Evolutionary conservation across 1,140 invertebrate species (phyloP).

Genomic region (Amphibalanus amphitrite): DNA sequence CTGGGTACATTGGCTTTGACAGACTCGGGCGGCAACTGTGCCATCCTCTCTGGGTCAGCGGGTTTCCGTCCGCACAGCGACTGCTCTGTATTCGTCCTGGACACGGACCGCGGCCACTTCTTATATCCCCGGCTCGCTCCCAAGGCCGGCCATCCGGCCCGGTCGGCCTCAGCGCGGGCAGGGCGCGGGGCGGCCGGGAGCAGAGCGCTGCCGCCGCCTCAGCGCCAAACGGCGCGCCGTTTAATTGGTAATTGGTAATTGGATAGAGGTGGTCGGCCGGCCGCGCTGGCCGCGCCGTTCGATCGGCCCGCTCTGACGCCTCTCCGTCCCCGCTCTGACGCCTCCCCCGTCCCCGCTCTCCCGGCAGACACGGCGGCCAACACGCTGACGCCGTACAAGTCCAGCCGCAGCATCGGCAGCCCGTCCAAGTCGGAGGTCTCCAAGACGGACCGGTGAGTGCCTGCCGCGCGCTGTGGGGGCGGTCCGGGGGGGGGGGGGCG

Average conservation of each 20-base stretch:
- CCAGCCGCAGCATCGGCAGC: not conserved
- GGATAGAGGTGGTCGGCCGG: not conserved
- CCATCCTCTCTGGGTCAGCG: too few relatives aligned
- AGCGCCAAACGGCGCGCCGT: not conserved
- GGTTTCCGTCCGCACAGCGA: too few relatives aligned
- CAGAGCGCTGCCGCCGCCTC: not conserved
- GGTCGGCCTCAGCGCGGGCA: too few relatives aligned
- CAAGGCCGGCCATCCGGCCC: not conserved
- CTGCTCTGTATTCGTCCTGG: too few relatives aligned
- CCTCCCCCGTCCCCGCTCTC: too few relatives aligned
- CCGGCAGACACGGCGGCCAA: not conserved
- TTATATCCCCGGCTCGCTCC: not conserved
- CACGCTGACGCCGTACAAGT: not conserved
- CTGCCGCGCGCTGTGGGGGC: too few relatives aligned
- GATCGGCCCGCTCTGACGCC: too few relatives aligned
- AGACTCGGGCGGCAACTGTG: too few relatives aligned
- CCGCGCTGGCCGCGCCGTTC: not conserved
- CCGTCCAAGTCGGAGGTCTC: not conserved
- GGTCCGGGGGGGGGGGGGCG: too few relatives aligned
- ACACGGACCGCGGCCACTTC: too few relatives aligned
- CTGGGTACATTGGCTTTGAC: too few relatives aligned
- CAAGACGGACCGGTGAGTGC: not conserved
- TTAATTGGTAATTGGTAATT: constrained; percentile 1
- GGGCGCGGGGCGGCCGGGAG: too few relatives aligned
- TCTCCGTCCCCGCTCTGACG: not conserved